Conservation (phyloP, 2,797 vertebrate species). For the Enteromius radiatus region DNA sequence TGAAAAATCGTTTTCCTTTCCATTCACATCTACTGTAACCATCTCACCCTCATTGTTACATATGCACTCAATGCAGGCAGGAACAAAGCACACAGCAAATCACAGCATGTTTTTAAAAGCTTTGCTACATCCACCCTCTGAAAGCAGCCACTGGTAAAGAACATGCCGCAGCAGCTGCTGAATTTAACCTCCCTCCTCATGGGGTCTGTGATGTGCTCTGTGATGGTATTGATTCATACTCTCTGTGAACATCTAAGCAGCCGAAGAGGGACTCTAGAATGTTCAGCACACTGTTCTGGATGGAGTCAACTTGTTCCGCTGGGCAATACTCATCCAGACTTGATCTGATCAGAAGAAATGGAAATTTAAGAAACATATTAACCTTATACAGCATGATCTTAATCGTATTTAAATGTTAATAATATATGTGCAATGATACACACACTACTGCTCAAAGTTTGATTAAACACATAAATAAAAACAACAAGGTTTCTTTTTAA, state of each 20-base stretch:
- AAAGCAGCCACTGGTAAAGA: background rate
- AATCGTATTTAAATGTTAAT: background rate
- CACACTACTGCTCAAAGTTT: background rate
- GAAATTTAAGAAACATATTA: background rate
- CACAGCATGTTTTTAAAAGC: slow-evolving; percentile 18
- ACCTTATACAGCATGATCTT: background rate
- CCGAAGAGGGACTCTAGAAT: slow-evolving; percentile 81
- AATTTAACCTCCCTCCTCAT: slow-evolving; percentile 25
- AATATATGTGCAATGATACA: background rate
- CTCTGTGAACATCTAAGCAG: slow-evolving; percentile 80
- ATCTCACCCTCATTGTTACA: background rate
- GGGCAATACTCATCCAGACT: slow-evolving; percentile 97
- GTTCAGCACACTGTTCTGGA: slow-evolving; percentile 84
- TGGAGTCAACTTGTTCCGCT: slow-evolving; percentile 86
- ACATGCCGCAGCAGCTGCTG: background rate
- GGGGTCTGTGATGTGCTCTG: slow-evolving; percentile 34
- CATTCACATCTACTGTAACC: background rate
- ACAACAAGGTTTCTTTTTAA: background rate
- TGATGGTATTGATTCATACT: slow-evolving; percentile 66
- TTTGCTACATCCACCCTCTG: background rate
- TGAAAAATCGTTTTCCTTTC: background rate
- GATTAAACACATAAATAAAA: background rate
- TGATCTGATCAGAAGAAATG: slow-evolving; percentile 78
- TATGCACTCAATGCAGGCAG: background rate
- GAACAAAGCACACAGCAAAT: background rate